Percentiles rank a stretch among this genome's conserved stretches.
Conservation (phyloP, 92 coral and sea anemone species). For the Scolanthus callimorphus region DNA sequence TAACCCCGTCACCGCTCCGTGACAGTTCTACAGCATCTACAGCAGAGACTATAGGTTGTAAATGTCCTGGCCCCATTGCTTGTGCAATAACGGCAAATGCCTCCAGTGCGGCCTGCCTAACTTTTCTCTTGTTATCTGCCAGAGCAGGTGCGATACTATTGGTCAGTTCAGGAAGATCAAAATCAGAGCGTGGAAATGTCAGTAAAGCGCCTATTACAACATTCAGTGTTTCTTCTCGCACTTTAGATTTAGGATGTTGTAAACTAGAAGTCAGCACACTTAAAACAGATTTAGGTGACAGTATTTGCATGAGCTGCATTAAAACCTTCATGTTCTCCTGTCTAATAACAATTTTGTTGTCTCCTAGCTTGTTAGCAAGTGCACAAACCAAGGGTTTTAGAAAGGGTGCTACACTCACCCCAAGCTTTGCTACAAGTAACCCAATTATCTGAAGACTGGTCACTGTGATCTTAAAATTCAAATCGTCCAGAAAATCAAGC, state of each 20-base stretch:
- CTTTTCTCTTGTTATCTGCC: slow-evolving; percentile 89
- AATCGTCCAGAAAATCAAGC: slow-evolving; percentile 84
- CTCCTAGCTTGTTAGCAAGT: slow-evolving; percentile 84
- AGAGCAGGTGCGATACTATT: slow-evolving; percentile 88
- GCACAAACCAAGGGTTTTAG: slow-evolving; percentile 74
- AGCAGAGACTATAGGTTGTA: slow-evolving; percentile 86
- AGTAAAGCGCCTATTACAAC: slow-evolving; percentile 89
- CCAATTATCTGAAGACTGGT: slow-evolving; percentile 94
- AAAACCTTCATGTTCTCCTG: slow-evolving; percentile 98
- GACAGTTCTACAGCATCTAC: slow-evolving; percentile 83
- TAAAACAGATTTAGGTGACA: slow-evolving; percentile 78
- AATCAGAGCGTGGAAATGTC: slow-evolving; percentile 95
- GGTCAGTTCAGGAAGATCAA: slow-evolving; percentile 87
- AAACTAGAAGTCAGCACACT: slow-evolving; percentile 72
- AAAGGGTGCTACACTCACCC: slow-evolving; percentile 64
- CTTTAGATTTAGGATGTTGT: slow-evolving; percentile 93
- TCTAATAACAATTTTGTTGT: slow-evolving; percentile 93
- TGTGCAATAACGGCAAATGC: slow-evolving; percentile 98
- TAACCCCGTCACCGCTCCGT: slow-evolving; percentile 93
- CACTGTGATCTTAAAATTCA: slow-evolving; percentile 86
- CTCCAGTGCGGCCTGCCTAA: slow-evolving; percentile 96
- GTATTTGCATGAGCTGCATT: slow-evolving; percentile 96
- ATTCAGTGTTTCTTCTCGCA: slow-evolving; percentile 94
- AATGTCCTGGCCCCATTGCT: slow-evolving; percentile 97
- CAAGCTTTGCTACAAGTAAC: slow-evolving; percentile 75